These are phyloP conservation scores for Melanotaenia maccullochi DNA, from an alignment of 2,797 vertebrate species.

Conservation along the genomic window DNA sequence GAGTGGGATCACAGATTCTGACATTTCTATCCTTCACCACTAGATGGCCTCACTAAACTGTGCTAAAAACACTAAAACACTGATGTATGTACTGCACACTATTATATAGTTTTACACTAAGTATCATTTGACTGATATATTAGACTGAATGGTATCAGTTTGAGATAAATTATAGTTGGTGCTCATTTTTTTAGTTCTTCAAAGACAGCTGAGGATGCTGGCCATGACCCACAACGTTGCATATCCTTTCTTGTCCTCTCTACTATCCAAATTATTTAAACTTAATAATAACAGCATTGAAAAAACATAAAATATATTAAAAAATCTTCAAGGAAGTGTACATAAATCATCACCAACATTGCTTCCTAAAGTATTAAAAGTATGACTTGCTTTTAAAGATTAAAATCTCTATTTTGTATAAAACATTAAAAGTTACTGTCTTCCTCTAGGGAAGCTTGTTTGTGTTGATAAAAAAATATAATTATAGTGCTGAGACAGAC, in stretches of 20 bases:
- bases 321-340: background rate
- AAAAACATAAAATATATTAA: background rate
- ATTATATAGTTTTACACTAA: background rate
- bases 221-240: background rate
- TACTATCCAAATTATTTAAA: background rate
- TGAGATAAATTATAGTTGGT: background rate
- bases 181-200: background rate
- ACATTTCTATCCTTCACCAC: slow-evolving; percentile 46
- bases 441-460: background rate
- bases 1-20: background rate
- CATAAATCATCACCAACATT: background rate
- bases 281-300: background rate
- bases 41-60: slow-evolving; percentile 57
- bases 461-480: background rate
- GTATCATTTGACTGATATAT: background rate
- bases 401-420: background rate
- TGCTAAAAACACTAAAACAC: background rate
- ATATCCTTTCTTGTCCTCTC: background rate
- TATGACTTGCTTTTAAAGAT: background rate
- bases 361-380: background rate
- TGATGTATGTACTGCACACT: background rate
- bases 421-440: background rate
- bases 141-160: background rate
- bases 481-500: too few relatives aligned
- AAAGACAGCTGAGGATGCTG: background rate